A percentile compares a stretch with the other conserved stretches of the same genome.
These are phyloP conservation scores for Teleogryllus oceanicus DNA, from an alignment of 2,888 invertebrate species.

Conservation along the genomic window DNA sequence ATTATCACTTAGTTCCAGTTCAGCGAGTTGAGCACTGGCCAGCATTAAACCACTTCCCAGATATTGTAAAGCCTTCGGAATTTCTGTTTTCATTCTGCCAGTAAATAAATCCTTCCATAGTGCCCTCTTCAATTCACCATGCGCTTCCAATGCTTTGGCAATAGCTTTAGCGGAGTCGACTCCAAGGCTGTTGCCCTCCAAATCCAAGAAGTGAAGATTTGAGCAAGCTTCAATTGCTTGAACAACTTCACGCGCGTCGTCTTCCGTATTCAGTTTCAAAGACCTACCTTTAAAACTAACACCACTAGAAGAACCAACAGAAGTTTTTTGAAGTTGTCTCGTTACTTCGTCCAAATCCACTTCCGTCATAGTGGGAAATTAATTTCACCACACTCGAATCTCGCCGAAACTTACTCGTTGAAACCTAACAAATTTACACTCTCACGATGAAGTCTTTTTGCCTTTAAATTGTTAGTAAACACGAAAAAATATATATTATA, in stretches of 20 bases:
- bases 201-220: constrained; percentile 67
- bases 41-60: constrained; percentile 77
- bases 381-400: background rate
- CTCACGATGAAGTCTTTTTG: no score
- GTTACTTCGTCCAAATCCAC: constrained; percentile 26
- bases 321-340: constrained; percentile 19
- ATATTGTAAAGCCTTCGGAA: constrained; percentile 80
- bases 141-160: constrained; percentile 70
- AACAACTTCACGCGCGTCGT: constrained; percentile 72
- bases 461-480: no score
- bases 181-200: constrained; percentile 92
- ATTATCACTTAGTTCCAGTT: constrained; percentile 93
- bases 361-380: constrained; percentile 22
- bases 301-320: constrained; percentile 48
- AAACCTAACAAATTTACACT: no score
- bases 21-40: constrained; percentile 74
- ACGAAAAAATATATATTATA: no score
- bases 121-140: constrained; percentile 74
- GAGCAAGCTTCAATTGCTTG: constrained; percentile 69
- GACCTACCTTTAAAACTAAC: constrained; percentile 79
- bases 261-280: constrained; percentile 70
- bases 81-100: constrained; percentile 89
- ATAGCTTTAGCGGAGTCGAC: constrained; percentile 84
- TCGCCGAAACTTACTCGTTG: no score
- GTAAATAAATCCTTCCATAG: constrained; percentile 97